Conservation (phyloP, 2,888 invertebrate species). For the Stomorhina lunata region DNA sequence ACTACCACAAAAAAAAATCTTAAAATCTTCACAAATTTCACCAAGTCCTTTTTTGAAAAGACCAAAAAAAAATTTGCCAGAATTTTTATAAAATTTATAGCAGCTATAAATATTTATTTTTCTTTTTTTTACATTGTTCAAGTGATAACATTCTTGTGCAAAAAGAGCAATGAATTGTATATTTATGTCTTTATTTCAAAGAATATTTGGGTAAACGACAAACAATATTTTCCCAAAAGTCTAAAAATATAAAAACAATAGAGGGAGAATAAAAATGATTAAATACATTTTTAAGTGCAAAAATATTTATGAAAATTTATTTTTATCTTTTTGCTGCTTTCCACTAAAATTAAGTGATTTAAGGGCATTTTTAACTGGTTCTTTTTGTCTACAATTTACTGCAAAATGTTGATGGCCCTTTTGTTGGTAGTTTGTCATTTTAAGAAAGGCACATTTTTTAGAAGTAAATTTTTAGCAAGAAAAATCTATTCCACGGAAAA, state of each 20-base stretch:
- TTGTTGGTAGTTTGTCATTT: slow-evolving; percentile 41
- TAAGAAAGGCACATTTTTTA: no score
- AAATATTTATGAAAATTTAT: slow-evolving; percentile 38
- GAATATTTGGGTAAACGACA: background rate
- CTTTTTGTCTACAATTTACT: slow-evolving; percentile 33
- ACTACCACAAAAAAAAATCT: background rate
- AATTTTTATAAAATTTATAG: background rate
- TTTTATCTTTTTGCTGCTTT: slow-evolving; percentile 25
- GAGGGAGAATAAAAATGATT: slow-evolving; percentile 50
- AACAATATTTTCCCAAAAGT: slow-evolving; percentile 20
- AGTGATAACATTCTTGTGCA: background rate
- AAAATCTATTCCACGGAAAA: no score
- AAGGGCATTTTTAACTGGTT: slow-evolving; percentile 36
- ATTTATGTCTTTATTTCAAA: slow-evolving; percentile 8
- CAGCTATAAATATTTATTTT: background rate
- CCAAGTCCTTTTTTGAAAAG: background rate
- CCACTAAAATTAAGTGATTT: slow-evolving; percentile 54
- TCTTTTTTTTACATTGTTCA: background rate
- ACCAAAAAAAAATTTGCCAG: background rate
- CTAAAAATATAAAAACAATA: slow-evolving; percentile 15
- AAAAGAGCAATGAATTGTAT: background rate
- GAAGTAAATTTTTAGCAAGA: no score
- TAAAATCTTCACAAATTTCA: background rate
- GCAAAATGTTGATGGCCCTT: slow-evolving; percentile 16
- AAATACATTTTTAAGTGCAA: slow-evolving; percentile 61